phyloP scores from a whole-genome alignment of 2,888 invertebrate species.

The Hypomecis punctinalis region DNA sequence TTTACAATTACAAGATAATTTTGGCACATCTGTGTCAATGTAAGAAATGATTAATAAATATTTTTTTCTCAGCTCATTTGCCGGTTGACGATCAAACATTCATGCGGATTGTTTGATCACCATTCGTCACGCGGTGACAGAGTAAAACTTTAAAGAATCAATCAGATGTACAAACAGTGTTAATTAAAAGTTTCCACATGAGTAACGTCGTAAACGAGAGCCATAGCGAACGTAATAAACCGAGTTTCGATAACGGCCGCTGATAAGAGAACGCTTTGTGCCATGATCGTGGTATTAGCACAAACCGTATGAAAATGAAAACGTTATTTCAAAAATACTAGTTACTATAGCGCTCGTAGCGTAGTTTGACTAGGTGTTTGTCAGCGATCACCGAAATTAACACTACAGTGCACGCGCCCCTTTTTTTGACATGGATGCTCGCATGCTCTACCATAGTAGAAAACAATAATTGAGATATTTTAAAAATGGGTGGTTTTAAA shows the following conservation, averaged over 20 bases:
- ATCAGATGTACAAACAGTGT: background rate
- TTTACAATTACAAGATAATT: conserved; percentile 11
- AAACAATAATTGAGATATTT: too few species aligned
- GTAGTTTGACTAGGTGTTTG: too few species aligned
- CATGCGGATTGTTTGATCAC: background rate
- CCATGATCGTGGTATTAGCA: conserved; percentile 11
- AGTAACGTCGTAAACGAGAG: conserved; percentile 20
- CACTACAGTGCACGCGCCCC: too few species aligned
- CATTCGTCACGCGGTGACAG: background rate
- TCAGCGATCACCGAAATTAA: too few species aligned
- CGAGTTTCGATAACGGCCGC: conserved; percentile 14
- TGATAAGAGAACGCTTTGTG: conserved; percentile 19
- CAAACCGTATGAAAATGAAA: conserved; percentile 4
- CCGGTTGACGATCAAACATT: background rate
- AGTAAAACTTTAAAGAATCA: background rate
- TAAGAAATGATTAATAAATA: conserved; percentile 12
- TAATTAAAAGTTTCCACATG: conserved; percentile 37
- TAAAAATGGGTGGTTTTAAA: too few species aligned
- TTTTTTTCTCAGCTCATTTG: background rate
- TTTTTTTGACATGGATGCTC: too few species aligned
- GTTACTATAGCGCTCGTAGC: too few species aligned
- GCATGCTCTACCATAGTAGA: too few species aligned
- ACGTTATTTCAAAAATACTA: conserved; percentile 10
- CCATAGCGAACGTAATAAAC: conserved; percentile 21
- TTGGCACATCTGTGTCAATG: conserved; percentile 10